Conservation (phyloP, 2,888 invertebrate species). For the Anoplius nigerrimus region DNA sequence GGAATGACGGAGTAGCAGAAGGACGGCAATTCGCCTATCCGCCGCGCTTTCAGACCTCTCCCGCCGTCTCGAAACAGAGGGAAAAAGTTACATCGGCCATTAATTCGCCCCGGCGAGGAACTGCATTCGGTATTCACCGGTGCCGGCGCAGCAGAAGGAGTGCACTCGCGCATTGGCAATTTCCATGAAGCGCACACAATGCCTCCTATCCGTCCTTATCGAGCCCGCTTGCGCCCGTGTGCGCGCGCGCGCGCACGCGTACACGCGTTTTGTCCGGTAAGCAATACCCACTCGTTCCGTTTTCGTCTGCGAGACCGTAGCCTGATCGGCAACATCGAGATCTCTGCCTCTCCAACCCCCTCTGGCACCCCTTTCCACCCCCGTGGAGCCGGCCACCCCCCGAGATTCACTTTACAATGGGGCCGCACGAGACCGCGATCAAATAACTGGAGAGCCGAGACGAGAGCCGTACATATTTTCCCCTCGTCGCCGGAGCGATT, state of each 20-base stretch:
- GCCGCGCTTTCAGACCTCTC: too few species aligned
- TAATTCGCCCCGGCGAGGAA: conserved; percentile 1
- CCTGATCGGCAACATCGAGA: neutral
- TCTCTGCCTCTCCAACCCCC: neutral
- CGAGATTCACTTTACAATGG: too few species aligned
- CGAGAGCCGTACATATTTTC: too few species aligned
- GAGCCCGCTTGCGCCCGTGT: too few species aligned
- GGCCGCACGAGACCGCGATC: too few species aligned
- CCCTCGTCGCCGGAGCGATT: too few species aligned
- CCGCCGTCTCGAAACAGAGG: neutral
- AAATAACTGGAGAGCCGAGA: too few species aligned
- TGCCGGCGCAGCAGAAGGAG: neutral
- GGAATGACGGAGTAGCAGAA: too few species aligned
- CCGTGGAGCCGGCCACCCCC: neutral
- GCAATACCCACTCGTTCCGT: conserved; percentile 3
- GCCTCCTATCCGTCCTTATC: conserved; percentile 8
- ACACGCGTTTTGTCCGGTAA: conserved; percentile 7
- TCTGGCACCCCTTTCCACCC: neutral
- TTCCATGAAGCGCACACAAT: neutral
- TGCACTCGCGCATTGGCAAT: neutral
- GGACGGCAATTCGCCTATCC: too few species aligned
- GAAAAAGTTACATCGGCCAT: conserved; percentile 16
- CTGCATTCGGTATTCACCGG: too few species aligned
- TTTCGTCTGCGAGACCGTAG: neutral
- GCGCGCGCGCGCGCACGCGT: too few species aligned